Evolutionary conservation across 1,140 invertebrate genomes (phyloP).

Genomic region (Drosophila serrata): DNA sequence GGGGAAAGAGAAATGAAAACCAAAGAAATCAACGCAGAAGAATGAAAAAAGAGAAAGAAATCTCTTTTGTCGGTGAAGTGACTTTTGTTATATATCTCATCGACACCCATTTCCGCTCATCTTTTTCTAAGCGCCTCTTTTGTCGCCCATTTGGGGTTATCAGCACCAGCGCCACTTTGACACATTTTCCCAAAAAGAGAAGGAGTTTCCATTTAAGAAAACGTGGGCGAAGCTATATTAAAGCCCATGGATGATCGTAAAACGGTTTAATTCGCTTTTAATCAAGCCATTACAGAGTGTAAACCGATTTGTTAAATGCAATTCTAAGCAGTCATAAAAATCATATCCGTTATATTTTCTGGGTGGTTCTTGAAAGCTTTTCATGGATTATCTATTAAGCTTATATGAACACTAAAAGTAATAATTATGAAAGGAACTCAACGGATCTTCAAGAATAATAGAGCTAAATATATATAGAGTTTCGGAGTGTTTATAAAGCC

Average conservation of each 20-base stretch:
- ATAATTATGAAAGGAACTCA: neutral
- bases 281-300: conserved; percentile 68
- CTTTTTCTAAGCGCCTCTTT: conserved; percentile 69
- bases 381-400: neutral
- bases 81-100: conserved; percentile 50
- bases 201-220: conserved; percentile 6
- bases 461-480: neutral
- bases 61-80: conserved; percentile 43
- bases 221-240: conserved; percentile 52
- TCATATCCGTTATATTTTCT: conserved; percentile 24
- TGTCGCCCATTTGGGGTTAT: conserved; percentile 41
- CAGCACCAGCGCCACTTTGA: conserved; percentile 42
- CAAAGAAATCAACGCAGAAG: conserved; percentile 32
- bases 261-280: conserved; percentile 62
- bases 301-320: conserved; percentile 62
- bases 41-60: conserved; percentile 53
- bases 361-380: conserved; percentile 21
- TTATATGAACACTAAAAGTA: neutral
- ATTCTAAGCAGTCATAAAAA: conserved; percentile 9
- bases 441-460: neutral
- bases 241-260: conserved; percentile 44
- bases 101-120: conserved; percentile 69
- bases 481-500: neutral
- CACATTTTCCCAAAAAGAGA: conserved; percentile 28
- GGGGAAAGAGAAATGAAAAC: conserved; percentile 10